These are phyloP conservation scores for Parus major DNA, from an alignment of 2,113 vertebrate genomes.

Conservation along the genomic window DNA sequence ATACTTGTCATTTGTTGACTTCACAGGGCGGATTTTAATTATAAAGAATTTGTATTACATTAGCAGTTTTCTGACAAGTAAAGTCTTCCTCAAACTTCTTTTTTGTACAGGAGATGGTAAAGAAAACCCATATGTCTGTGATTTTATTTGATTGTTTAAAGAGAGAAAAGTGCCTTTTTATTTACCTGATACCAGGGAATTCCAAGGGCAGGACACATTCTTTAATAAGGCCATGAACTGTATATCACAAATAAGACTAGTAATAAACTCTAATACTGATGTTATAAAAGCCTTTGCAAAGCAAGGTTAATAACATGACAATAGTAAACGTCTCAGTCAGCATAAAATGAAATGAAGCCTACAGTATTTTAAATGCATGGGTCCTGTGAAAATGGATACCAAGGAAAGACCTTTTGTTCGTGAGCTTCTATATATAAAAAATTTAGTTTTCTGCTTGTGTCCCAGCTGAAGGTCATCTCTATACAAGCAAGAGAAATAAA, in stretches of 20 bases:
- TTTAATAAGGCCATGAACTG: constrained; percentile 65
- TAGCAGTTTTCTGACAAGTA: neutral
- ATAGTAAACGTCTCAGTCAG: constrained; percentile 60
- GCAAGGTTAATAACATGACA: constrained; percentile 59
- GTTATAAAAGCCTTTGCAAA: constrained; percentile 54
- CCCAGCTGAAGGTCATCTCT: constrained; percentile 52
- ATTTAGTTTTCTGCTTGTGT: constrained; percentile 36
- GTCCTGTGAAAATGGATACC: constrained; percentile 1
- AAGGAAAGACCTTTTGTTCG: constrained; percentile 43
- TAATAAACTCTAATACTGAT: constrained; percentile 53
- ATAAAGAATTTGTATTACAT: neutral
- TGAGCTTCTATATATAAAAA: constrained; percentile 27
- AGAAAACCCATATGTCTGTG: neutral
- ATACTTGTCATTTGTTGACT: neutral
- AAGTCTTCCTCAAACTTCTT: neutral
- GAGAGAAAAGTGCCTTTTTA: neutral
- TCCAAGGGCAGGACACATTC: constrained; percentile 47
- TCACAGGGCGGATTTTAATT: neutral
- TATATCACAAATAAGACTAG: constrained; percentile 29
- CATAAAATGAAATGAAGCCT: constrained; percentile 60
- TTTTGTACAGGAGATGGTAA: neutral
- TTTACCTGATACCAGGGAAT: constrained; percentile 14
- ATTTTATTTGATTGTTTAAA: neutral
- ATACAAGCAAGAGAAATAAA: neutral
- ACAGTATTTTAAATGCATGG: constrained; percentile 49